Evolutionary conservation across 1,140 invertebrate genomes (phyloP).

Genomic region (Habropoda laboriosa): DNA sequence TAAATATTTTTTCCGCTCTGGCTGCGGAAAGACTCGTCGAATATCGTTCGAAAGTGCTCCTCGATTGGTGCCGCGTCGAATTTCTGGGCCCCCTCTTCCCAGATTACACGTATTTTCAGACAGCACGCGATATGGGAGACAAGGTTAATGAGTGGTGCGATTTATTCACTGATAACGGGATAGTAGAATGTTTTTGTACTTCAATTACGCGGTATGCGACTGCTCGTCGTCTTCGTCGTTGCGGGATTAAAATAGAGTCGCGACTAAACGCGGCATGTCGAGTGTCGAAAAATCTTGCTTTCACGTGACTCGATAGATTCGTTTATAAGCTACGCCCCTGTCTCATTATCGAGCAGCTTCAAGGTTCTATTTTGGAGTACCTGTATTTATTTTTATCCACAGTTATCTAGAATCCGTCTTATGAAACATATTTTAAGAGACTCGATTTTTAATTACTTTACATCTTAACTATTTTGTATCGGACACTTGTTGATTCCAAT

Average conservation of each 20-base stretch:
- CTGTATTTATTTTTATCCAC: not conserved
- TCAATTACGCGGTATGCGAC: not conserved
- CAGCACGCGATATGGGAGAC: not conserved
- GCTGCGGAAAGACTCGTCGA: not conserved
- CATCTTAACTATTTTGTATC: not conserved
- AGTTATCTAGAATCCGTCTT: not conserved
- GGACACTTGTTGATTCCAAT: not conserved
- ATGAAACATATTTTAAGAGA: too few relatives aligned
- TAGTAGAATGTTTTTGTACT: not conserved
- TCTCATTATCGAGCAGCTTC: not conserved
- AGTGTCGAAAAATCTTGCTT: not conserved
- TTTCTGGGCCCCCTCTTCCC: not conserved
- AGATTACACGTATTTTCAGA: not conserved
- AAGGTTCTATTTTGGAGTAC: not conserved
- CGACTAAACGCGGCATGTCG: not conserved
- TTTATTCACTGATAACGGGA: not conserved
- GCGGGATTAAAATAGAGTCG: not conserved
- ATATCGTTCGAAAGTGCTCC: not conserved
- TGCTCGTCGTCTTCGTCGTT: not conserved
- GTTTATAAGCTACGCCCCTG: not conserved
- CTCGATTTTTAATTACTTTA: not conserved
- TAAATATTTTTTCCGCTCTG: slow-evolving; percentile 9
- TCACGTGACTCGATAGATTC: not conserved
- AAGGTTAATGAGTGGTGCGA: not conserved
- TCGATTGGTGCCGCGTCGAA: not conserved